Percentiles rank a stretch among this genome's conserved stretches.
Evolutionary conservation across 2,888 invertebrate species (phyloP).

Genomic region (Ligdia adustata): DNA sequence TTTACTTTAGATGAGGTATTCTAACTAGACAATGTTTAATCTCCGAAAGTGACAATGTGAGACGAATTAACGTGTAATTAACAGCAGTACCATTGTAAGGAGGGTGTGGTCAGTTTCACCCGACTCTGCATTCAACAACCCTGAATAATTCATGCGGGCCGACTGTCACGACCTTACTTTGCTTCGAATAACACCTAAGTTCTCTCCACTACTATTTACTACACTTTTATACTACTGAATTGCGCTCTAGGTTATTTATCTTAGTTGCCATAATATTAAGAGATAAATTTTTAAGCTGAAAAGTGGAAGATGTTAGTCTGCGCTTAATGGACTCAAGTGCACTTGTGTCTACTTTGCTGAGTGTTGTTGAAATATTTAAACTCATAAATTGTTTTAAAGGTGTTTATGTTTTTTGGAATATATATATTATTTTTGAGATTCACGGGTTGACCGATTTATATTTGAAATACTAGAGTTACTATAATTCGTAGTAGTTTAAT

Average conservation of each 20-base stretch:
- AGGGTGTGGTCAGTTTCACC: constrained; percentile 51
- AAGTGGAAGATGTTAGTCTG: constrained; percentile 42
- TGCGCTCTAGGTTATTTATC: constrained; percentile 29
- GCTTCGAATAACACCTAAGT: constrained; percentile 49
- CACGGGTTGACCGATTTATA: no score
- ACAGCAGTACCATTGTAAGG: constrained; percentile 42
- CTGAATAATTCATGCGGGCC: constrained; percentile 70
- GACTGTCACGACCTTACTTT: constrained; percentile 60
- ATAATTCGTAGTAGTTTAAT: no score
- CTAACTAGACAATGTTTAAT: constrained; percentile 29
- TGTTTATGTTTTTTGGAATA: constrained; percentile 9
- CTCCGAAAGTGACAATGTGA: constrained; percentile 30
- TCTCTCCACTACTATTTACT: constrained; percentile 31
- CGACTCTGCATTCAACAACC: constrained; percentile 57
- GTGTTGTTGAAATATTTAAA: constrained; percentile 22
- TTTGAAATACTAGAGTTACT: no score
- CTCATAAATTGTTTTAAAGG: constrained; percentile 23
- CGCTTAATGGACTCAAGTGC: constrained; percentile 48
- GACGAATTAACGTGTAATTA: constrained; percentile 39
- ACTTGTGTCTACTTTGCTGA: constrained; percentile 37
- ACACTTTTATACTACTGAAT: constrained; percentile 14
- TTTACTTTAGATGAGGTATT: constrained; percentile 11
- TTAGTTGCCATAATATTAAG: constrained; percentile 42
- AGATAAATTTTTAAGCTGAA: constrained; percentile 40
- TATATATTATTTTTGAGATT: no score